Conservation (phyloP, 2,797 vertebrate species). For the Molossus alvarezi region DNA sequence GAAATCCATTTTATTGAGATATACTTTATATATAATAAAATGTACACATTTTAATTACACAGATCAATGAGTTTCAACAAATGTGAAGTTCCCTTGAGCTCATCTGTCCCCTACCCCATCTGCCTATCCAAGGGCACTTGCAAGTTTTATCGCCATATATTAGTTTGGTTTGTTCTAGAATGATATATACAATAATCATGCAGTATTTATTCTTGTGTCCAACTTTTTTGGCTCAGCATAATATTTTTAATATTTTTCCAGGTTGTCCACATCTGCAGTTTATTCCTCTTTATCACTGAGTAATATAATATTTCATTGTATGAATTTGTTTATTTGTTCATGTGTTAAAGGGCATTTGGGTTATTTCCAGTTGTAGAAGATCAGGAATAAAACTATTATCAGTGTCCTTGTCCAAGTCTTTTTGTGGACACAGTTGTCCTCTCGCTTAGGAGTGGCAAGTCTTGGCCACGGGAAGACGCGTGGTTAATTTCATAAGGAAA, state of each 20-base stretch:
- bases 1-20: background rate
- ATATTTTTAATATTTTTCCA: background rate
- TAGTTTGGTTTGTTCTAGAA: background rate
- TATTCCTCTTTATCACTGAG: background rate
- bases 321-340: background rate
- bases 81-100: background rate
- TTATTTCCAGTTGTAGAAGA: background rate
- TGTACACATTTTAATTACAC: conserved; percentile 25
- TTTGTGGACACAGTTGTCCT: background rate
- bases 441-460: background rate
- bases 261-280: background rate
- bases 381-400: background rate
- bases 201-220: background rate
- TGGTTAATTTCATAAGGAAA: background rate
- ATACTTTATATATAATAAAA: background rate
- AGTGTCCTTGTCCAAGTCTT: background rate
- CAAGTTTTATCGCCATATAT: background rate
- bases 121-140: background rate
- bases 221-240: background rate
- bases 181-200: background rate
- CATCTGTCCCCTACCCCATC: background rate
- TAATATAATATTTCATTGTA: background rate
- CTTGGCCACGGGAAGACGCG: background rate
- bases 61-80: conserved; percentile 9
- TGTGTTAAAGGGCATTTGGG: background rate